Conservation (phyloP, 2,888 invertebrate genomes). For the Trissonchulus sp. region DNA sequence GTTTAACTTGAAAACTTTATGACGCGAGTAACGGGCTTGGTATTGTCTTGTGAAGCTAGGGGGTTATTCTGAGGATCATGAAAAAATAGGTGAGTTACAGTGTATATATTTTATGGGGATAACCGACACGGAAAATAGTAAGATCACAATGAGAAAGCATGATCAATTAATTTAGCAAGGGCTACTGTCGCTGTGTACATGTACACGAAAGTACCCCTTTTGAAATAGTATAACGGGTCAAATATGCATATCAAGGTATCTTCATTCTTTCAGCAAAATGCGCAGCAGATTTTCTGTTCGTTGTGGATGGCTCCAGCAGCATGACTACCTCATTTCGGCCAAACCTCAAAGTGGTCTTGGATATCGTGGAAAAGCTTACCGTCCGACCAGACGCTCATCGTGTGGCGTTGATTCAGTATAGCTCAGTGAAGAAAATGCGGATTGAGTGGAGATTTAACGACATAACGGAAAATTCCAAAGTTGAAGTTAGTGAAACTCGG, state of each 20-base stretch:
- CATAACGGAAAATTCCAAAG: neutral
- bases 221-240: no score
- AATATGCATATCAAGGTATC: no score
- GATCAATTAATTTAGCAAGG: neutral
- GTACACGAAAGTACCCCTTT: neutral
- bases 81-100: no score
- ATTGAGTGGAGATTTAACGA: neutral
- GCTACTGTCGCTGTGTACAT: neutral
- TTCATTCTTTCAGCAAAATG: neutral
- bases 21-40: no score
- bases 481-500: slow-evolving; percentile 3
- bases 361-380: neutral
- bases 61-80: no score
- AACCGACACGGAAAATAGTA: no score
- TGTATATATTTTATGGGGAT: no score
- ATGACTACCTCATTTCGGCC: neutral
- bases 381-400: slow-evolving; percentile 11
- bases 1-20: no score
- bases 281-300: slow-evolving; percentile 7
- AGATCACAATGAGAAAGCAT: no score
- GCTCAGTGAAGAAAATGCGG: slow-evolving; percentile 10
- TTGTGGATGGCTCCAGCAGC: slow-evolving; percentile 7
- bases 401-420: slow-evolving; percentile 6
- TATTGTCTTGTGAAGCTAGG: no score
- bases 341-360: neutral